Evolutionary conservation across 2,888 invertebrate genomes (phyloP), one percentile per base, ranked within the genome.

Genomic region (Drosophila helvetica): DNA sequence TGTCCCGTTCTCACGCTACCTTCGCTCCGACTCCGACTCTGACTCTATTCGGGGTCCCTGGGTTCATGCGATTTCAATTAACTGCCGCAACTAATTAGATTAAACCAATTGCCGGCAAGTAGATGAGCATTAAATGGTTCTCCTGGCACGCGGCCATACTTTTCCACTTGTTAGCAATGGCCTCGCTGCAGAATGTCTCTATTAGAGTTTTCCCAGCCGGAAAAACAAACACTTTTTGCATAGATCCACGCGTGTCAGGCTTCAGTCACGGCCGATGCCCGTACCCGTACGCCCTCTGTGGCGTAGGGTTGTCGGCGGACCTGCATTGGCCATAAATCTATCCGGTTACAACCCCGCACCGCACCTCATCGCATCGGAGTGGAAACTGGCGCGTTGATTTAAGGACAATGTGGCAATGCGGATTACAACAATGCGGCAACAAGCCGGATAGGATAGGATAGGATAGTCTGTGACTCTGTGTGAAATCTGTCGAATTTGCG

Each of bases 381-480:
- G 83, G 54, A 43, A 54, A 54, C 52, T 33, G 62, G 33, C 84
- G 86, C 86, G 90, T 79, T 90, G 90, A 91, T 90, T 90, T 90
- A 89, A 80, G 81, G 86, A 90, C 90, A 90, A 80, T 77, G 85
- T 78, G 80, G 80, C 78, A 81, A 80, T 73, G 78, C 81, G 77
- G 70, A 65, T 53, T 53, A 59, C 48, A 65, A 59, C 63, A 47
- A 64, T 62, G 72, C 86, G 80, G 82, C 85, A 84, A 77, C 70
- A 76, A 59, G 63, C 47, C 18, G 25, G 10, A 12, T 10, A 27
- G 30, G 56, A 22, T 33, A 61, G 25, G 10, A 12, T 10, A 27
- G 30, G 56, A 22, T 33, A 61, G 66, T 52, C 60, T 50, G 47
- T 51, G 59, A 70, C 70, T 53, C 66, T 73, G 74, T 73, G 74